Percentiles rank a stretch among this genome's conserved stretches.
Evolutionary conservation across 2,797 vertebrate genomes (phyloP).

Genomic region (Sparus aurata): DNA sequence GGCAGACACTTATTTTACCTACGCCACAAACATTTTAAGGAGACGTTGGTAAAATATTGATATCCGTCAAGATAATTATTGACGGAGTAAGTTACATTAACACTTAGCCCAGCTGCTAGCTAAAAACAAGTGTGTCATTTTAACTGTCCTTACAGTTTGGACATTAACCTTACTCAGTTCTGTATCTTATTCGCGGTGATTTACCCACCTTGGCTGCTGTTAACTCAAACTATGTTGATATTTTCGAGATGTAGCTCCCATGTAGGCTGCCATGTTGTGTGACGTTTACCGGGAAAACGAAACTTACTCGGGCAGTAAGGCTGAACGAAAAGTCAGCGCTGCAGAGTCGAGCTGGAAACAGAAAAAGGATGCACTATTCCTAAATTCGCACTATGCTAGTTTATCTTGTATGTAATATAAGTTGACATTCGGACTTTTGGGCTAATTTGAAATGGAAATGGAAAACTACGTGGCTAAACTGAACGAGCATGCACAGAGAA

Average conservation of each 20-base stretch:
- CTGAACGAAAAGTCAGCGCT: background rate
- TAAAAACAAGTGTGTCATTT: too few relatives aligned
- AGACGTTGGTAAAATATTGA: too few relatives aligned
- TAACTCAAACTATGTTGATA: rapidly evolving
- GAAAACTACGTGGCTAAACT: constrained; percentile 67
- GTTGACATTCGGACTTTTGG: rapidly evolving
- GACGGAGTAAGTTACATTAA: too few relatives aligned
- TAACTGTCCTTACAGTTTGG: background rate
- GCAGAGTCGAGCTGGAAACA: background rate
- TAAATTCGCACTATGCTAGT: rapidly evolving
- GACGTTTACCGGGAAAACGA: constrained; percentile 61
- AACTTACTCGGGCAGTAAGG: constrained; percentile 11
- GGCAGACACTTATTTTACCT: too few relatives aligned
- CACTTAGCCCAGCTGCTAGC: too few relatives aligned
- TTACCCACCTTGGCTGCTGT: background rate
- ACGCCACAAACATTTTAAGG: too few relatives aligned
- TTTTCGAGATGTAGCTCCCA: background rate
- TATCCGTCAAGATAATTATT: background rate
- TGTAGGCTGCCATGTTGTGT: constrained; percentile 29
- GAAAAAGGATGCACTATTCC: rapidly evolving
- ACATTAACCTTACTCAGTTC: too few relatives aligned
- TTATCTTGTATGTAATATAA: background rate
- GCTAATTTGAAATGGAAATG: constrained; percentile 54
- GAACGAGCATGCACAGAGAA: constrained; percentile 66
- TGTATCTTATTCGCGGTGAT: background rate